phyloP scores from a whole-genome alignment of 2,797 vertebrate species.

The Gymnothorax javanicus region DNA sequence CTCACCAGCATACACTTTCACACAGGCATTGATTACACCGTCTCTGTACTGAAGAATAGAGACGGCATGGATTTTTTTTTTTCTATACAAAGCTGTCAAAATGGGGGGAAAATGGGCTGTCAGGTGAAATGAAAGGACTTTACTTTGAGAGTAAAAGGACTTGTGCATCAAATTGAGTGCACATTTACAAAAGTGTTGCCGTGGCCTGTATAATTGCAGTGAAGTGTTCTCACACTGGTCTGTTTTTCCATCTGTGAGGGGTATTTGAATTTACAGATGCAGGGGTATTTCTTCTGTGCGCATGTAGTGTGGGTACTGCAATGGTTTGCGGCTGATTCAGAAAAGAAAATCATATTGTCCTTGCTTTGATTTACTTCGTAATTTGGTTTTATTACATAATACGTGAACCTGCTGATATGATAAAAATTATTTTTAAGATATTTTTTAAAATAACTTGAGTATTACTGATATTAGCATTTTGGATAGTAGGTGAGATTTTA shows the following conservation, averaged over 20 bases:
- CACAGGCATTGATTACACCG: neutral
- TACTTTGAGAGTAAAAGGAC: neutral
- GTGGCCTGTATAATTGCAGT: neutral
- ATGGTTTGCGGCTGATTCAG: neutral
- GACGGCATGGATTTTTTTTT: no score
- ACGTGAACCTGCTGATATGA: neutral
- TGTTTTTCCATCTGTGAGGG: neutral
- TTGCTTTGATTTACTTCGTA: neutral
- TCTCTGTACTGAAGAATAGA: neutral
- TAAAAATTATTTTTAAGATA: neutral
- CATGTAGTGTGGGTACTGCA: neutral
- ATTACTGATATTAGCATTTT: neutral
- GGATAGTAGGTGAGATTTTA: neutral
- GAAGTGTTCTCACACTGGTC: neutral
- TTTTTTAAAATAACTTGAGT: neutral
- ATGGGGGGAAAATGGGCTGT: neutral
- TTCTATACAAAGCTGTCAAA: neutral
- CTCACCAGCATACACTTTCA: constrained; percentile 14
- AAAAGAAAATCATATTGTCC: neutral
- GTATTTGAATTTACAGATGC: neutral
- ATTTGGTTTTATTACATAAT: neutral
- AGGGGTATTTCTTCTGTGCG: neutral
- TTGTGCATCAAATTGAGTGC: neutral
- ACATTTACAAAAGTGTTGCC: neutral
- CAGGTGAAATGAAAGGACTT: neutral